These are phyloP conservation scores for Corythornis madagascariensis DNA, from an alignment of 2,113 vertebrate species.

Conservation along the genomic window DNA sequence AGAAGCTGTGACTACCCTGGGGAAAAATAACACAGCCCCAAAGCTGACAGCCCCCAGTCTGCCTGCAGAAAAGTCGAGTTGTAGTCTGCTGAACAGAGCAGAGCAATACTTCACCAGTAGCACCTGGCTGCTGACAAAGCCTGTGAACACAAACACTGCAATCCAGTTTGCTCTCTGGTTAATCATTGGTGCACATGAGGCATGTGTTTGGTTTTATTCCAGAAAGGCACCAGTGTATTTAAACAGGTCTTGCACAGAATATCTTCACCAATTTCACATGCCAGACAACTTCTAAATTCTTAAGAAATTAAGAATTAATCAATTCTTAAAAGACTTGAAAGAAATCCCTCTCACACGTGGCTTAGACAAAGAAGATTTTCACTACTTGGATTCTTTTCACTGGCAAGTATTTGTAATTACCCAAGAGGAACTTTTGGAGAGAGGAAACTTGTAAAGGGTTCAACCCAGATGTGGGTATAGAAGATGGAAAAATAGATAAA, in stretches of 20 bases:
- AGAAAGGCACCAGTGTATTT: neutral
- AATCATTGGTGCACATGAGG: neutral
- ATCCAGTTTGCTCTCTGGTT: conserved; percentile 41
- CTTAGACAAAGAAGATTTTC: neutral
- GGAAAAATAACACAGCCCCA: neutral
- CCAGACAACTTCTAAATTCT: neutral
- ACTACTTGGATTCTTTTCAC: neutral
- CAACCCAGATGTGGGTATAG: neutral
- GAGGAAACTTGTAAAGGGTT: neutral
- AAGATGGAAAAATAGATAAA: neutral
- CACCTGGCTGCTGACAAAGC: neutral
- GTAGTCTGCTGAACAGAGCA: neutral
- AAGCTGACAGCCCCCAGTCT: neutral
- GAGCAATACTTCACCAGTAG: neutral
- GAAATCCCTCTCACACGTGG: neutral
- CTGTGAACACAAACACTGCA: neutral
- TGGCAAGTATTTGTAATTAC: neutral
- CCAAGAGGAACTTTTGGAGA: neutral
- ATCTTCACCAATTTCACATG: neutral
- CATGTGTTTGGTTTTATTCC: neutral
- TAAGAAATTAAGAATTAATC: neutral
- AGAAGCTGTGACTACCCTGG: neutral
- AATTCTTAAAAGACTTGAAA: neutral
- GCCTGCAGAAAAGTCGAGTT: neutral
- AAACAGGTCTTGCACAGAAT: neutral